Percentiles rank a stretch among this genome's conserved stretches.
Evolutionary conservation across 2,113 vertebrate genomes (phyloP).

Genomic region (Anhinga anhinga): DNA sequence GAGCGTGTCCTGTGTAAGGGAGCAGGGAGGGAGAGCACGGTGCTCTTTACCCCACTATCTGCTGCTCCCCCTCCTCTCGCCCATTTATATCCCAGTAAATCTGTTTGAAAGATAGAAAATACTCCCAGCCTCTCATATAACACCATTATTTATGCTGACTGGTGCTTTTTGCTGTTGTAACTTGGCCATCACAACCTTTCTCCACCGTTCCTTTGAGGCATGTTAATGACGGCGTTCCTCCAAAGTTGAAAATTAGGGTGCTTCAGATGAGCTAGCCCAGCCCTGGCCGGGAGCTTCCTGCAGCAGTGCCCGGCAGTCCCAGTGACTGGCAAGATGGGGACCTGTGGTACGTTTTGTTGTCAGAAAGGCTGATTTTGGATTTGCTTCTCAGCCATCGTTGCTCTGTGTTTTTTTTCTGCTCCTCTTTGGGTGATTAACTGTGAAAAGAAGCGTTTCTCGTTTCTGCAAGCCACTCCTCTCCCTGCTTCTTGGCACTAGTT

Average conservation of each 20-base stretch:
- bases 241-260: neutral
- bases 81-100: neutral
- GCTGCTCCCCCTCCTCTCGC: neutral
- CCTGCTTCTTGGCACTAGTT: constrained; percentile 31
- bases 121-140: neutral
- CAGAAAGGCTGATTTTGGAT: neutral
- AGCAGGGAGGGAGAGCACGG: neutral
- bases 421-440: constrained; percentile 32
- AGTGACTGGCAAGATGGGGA: neutral
- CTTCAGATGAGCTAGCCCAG: neutral
- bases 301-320: fast-evolving
- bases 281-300: neutral
- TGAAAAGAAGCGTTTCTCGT: neutral
- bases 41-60: neutral
- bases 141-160: neutral
- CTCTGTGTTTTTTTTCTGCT: neutral
- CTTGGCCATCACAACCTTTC: fast-evolving
- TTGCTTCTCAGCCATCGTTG: neutral
- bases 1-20: neutral
- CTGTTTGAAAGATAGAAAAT: neutral
- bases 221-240: fast-evolving
- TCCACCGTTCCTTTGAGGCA: neutral
- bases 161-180: neutral
- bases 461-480: constrained; percentile 36
- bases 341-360: fast-evolving